These are phyloP conservation scores for Platysternon megacephalum DNA, from an alignment of 2,113 vertebrate species.

Conservation along the genomic window DNA sequence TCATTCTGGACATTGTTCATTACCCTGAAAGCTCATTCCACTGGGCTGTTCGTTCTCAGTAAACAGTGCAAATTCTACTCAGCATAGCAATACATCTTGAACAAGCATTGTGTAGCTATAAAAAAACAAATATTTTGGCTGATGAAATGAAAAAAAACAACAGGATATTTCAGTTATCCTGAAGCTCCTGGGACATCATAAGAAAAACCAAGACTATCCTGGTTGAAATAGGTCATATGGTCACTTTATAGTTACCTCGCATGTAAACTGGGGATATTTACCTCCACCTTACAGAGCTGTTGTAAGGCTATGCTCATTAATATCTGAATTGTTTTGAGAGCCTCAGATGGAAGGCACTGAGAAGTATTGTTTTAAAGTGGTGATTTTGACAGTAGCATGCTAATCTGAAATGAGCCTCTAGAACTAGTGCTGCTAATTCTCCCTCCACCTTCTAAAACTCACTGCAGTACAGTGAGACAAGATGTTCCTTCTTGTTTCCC, in stretches of 20 bases:
- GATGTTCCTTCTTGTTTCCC: neutral
- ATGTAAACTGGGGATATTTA: neutral
- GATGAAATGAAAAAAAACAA: neutral
- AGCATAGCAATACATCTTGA: neutral
- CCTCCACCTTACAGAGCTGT: neutral
- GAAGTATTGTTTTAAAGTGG: neutral
- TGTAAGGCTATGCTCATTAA: neutral
- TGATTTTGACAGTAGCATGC: conserved; percentile 46
- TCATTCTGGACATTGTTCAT: neutral
- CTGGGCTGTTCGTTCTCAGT: neutral
- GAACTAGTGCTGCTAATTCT: conserved; percentile 16
- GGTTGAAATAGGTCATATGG: neutral
- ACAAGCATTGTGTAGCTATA: neutral
- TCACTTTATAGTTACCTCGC: neutral
- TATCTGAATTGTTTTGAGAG: conserved; percentile 36
- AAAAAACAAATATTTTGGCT: neutral
- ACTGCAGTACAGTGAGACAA: conserved; percentile 31
- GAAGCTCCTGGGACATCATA: neutral
- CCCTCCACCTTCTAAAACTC: neutral
- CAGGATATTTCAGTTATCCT: neutral
- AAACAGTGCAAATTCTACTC: neutral
- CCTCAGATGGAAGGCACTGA: conserved; percentile 34
- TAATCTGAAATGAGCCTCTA: conserved; percentile 43
- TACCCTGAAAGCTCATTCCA: neutral
- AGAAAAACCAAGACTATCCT: neutral